Evolutionary conservation across 2,113 vertebrate genomes (phyloP).

Genomic region (Syrmaticus mikado): DNA sequence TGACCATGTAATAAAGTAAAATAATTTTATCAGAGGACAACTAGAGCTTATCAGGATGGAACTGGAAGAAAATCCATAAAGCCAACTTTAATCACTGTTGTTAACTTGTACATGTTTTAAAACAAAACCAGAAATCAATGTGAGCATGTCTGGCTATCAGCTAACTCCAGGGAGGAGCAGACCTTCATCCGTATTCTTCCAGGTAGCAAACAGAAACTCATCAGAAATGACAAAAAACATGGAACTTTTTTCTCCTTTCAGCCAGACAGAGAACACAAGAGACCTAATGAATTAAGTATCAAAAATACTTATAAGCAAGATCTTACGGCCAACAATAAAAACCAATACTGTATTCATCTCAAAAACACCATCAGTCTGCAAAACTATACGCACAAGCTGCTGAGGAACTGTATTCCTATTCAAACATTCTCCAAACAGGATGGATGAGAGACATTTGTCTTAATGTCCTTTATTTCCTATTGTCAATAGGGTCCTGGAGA

Average conservation of each 20-base stretch:
- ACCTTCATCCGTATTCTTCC: neutral
- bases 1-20: neutral
- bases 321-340: neutral
- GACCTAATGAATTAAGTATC: neutral
- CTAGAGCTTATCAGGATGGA: neutral
- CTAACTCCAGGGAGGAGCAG: neutral
- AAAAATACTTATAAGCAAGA: neutral
- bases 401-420: neutral
- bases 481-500: neutral
- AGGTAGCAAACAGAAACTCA: neutral
- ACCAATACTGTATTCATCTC: neutral
- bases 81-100: neutral
- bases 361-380: neutral
- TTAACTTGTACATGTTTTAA: neutral
- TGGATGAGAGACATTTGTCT: constrained; percentile 3
- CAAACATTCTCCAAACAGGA: neutral
- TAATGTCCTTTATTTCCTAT: neutral
- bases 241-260: neutral
- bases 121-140: neutral
- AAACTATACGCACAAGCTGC: fast-evolving
- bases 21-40: neutral
- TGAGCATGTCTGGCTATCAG: neutral
- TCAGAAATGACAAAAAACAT: neutral
- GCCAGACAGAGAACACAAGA: neutral
- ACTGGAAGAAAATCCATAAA: neutral